phyloP scores from a whole-genome alignment of 2,888 invertebrate genomes.

The Fissipunctia ypsillon region DNA sequence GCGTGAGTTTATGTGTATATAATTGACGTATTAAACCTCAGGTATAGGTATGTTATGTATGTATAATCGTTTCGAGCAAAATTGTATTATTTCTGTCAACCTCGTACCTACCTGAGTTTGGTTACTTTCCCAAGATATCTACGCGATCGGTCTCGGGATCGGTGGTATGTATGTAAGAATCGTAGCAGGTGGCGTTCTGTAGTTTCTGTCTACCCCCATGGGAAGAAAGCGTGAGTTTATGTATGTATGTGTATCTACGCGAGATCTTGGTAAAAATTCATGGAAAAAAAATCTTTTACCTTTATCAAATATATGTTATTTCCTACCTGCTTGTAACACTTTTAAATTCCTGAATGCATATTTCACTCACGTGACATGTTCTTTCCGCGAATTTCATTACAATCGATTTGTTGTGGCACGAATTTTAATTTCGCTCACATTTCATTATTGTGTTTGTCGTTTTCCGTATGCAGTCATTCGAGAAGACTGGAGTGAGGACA shows the following conservation, averaged over 20 bases:
- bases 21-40: no score
- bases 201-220: no score
- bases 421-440: slow-evolving; percentile 46
- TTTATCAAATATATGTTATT: not conserved
- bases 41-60: not conserved
- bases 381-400: slow-evolving; percentile 41
- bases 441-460: slow-evolving; percentile 14
- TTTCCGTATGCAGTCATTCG: slow-evolving; percentile 27
- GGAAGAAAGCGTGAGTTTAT: no score
- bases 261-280: not conserved
- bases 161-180: no score
- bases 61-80: not conserved
- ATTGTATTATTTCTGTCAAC: not conserved
- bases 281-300: not conserved
- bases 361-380: slow-evolving; percentile 34
- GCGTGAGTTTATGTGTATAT: no score
- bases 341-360: slow-evolving; percentile 3
- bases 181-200: no score
- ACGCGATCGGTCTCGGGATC: no score
- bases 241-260: no score
- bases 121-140: slow-evolving; percentile 2
- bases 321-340: not conserved
- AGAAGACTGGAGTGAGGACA: slow-evolving; percentile 13
- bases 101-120: not conserved
- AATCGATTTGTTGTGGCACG: slow-evolving; percentile 56